Conservation (phyloP, 2,113 vertebrate genomes). For the Tyrannus savana region DNA sequence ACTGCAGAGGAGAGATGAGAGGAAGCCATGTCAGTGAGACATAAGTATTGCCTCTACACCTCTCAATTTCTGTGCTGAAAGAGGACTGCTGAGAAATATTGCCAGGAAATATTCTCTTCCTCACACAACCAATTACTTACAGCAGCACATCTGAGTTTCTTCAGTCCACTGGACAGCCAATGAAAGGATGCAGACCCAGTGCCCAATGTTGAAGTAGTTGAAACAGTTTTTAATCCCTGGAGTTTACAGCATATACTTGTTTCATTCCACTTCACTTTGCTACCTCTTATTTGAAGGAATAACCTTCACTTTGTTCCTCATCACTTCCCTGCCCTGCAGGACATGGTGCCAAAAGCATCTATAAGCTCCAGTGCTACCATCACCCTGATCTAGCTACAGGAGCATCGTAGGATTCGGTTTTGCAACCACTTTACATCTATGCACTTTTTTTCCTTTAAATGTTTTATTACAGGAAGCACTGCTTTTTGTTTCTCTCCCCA, state of each 20-base stretch:
- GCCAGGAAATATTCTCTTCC: neutral
- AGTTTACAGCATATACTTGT: conserved; percentile 55
- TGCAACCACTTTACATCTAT: neutral
- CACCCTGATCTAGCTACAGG: neutral
- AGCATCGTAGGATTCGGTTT: neutral
- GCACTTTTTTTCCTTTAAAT: conserved; percentile 1
- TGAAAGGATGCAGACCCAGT: neutral
- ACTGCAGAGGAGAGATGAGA: neutral
- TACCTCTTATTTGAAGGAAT: conserved; percentile 44
- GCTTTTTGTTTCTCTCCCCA: neutral
- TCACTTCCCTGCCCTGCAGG: neutral
- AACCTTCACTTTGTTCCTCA: conserved; percentile 40
- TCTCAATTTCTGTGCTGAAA: neutral
- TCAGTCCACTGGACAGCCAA: neutral
- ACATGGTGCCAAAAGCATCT: conserved; percentile 1
- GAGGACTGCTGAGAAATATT: neutral
- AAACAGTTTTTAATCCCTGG: neutral
- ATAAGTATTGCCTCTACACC: neutral
- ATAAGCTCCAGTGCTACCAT: neutral
- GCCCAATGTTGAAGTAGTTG: conserved; percentile 45
- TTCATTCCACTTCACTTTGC: conserved; percentile 42
- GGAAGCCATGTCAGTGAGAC: neutral
- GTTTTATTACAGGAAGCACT: conserved; percentile 37
- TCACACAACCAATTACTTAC: neutral
- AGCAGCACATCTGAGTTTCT: neutral